Evolutionary conservation across 2,113 vertebrate species (phyloP).

Genomic region (Hemiscyllium ocellatum): DNA sequence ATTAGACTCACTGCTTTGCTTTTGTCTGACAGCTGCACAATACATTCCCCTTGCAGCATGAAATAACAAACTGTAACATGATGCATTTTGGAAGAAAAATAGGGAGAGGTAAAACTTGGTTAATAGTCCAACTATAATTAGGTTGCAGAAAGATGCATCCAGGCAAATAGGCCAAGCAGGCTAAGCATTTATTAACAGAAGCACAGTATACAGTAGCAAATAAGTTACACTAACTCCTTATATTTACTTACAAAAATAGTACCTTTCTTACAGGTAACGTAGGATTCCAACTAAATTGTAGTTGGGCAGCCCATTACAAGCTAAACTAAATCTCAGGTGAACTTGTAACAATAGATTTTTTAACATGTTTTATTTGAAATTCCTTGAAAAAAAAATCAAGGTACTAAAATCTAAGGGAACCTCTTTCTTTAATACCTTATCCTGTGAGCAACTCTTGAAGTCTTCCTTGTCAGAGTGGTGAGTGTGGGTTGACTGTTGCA

Average conservation of each 20-base stretch:
- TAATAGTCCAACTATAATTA: neutral
- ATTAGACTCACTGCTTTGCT: neutral
- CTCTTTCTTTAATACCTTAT: neutral
- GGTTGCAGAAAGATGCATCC: neutral
- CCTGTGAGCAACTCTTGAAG: neutral
- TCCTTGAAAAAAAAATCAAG: neutral
- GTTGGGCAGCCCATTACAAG: neutral
- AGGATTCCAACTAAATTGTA: neutral
- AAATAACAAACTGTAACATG: neutral
- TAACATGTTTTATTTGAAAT: too few species aligned
- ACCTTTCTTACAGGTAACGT: neutral
- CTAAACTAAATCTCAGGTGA: neutral
- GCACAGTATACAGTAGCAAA: neutral
- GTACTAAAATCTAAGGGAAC: neutral
- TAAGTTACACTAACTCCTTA: neutral
- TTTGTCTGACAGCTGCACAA: neutral
- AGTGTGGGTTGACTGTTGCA: neutral
- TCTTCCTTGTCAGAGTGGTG: neutral
- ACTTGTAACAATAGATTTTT: neutral
- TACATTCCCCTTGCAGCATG: neutral
- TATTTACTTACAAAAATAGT: neutral
- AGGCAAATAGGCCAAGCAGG: neutral
- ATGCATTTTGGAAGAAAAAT: neutral
- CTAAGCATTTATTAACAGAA: neutral
- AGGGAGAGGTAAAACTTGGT: neutral